Evolutionary conservation across 2,888 invertebrate species (phyloP).

Genomic region (Athalia circularis): DNA sequence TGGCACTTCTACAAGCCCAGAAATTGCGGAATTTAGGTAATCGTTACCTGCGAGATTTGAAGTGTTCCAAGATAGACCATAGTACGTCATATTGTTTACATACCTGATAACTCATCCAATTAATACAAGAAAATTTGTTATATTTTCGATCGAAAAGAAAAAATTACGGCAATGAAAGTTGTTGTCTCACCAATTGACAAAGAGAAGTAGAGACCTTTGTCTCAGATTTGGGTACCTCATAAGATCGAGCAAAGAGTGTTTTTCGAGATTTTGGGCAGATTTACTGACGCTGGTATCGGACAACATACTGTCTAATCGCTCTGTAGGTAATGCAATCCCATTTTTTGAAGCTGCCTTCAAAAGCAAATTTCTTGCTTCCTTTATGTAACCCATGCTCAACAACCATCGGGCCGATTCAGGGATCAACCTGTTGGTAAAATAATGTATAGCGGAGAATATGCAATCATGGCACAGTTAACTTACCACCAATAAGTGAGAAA

Average conservation of each 20-base stretch:
- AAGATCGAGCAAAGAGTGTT: conserved; percentile 78
- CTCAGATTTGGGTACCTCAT: conserved; percentile 81
- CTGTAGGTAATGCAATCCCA: conserved; percentile 77
- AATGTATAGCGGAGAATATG: neutral
- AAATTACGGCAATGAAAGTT: neutral
- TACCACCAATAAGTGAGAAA: conserved; percentile 84
- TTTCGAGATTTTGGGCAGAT: conserved; percentile 63
- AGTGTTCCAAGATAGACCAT: conserved; percentile 86
- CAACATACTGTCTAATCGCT: conserved; percentile 76
- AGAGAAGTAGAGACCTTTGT: conserved; percentile 81
- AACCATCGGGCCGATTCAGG: conserved; percentile 87
- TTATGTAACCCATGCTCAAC: conserved; percentile 79
- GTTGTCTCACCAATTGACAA: conserved; percentile 82
- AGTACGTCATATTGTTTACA: conserved; percentile 86
- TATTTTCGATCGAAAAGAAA: neutral
- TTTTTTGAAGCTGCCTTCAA: conserved; percentile 81
- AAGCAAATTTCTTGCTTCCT: conserved; percentile 80
- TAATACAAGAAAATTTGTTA: conserved; percentile 39
- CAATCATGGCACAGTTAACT: conserved; percentile 47
- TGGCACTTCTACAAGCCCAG: conserved; percentile 85
- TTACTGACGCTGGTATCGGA: conserved; percentile 70
- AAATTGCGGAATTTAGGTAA: conserved; percentile 84
- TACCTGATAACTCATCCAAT: conserved; percentile 74
- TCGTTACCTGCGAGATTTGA: conserved; percentile 83
- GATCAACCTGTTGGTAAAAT: conserved; percentile 76